Evolutionary conservation across 2,888 invertebrate genomes (phyloP).

Genomic region (Lordiphosa fenestrarum): DNA sequence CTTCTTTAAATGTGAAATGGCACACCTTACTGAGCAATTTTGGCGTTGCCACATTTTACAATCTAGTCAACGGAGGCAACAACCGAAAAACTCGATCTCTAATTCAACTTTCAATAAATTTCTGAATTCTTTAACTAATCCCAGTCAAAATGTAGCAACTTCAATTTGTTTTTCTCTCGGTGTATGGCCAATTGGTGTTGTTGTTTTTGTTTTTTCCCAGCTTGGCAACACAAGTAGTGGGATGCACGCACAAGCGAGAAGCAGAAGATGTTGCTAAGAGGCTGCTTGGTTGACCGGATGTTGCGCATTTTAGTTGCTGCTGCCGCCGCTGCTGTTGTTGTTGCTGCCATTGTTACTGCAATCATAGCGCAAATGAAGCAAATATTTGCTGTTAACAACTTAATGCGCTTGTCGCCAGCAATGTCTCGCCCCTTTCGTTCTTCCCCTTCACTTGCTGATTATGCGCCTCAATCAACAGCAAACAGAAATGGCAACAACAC

Average conservation of each 20-base stretch:
- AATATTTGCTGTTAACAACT: constrained; percentile 76
- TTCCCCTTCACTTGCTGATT: constrained; percentile 45
- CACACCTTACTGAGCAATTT: no score
- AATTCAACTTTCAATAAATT: no score
- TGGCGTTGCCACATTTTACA: no score
- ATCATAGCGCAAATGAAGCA: constrained; percentile 75
- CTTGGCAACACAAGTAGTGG: constrained; percentile 47
- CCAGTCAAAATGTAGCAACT: no score
- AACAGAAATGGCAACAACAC: constrained; percentile 31
- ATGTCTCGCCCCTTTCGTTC: constrained; percentile 19
- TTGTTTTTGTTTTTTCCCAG: constrained; percentile 8
- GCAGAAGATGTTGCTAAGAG: constrained; percentile 35
- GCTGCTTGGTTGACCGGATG: constrained; percentile 57
- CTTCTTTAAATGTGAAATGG: no score
- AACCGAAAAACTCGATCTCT: no score
- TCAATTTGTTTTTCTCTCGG: no score
- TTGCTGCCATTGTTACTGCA: constrained; percentile 37
- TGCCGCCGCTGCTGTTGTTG: no score
- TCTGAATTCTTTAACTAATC: no score
- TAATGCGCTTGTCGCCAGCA: constrained; percentile 69
- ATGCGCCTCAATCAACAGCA: constrained; percentile 71
- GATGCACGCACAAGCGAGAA: constrained; percentile 17
- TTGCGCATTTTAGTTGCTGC: constrained; percentile 31
- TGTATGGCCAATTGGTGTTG: background rate
- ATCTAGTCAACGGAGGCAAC: no score